phyloP scores from a whole-genome alignment of 2,113 vertebrate genomes.

The Ancistrus triradiatus region DNA sequence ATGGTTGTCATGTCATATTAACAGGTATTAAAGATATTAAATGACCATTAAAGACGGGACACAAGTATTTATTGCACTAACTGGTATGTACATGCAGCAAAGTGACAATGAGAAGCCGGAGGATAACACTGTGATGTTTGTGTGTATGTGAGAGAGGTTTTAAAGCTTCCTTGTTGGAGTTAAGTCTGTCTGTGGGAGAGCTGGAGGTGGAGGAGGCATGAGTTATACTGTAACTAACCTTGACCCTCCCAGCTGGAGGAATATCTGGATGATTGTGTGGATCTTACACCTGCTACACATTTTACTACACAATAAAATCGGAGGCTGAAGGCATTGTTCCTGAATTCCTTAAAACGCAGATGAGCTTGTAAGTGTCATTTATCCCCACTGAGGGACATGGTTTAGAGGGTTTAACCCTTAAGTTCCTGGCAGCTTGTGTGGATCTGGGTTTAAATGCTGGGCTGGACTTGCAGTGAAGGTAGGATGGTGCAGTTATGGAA shows the following conservation, averaged over 20 bases:
- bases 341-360: constrained; percentile 24
- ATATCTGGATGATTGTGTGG: constrained; percentile 11
- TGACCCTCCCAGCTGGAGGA: constrained; percentile 18
- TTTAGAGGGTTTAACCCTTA: no score
- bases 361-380: constrained; percentile 18
- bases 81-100: no score
- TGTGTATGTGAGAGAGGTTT: constrained; percentile 1
- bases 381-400: constrained; percentile 14
- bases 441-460: no score
- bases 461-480: no score
- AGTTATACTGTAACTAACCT: constrained; percentile 21
- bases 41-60: no score
- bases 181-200: constrained; percentile 30
- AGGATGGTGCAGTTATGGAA: no score
- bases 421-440: no score
- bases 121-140: neutral
- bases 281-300: constrained; percentile 43
- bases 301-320: constrained; percentile 18
- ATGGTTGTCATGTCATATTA: no score
- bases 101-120: neutral
- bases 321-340: constrained; percentile 24
- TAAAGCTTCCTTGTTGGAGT: constrained; percentile 33
- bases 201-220: constrained; percentile 21
- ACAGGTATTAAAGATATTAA: no score
- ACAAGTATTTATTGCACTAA: no score